A percentile compares a stretch with the other conserved stretches of the same genome.
These are phyloP conservation scores for Tachuris rubrigastra DNA, from an alignment of 2,113 vertebrate genomes.

Conservation along the genomic window DNA sequence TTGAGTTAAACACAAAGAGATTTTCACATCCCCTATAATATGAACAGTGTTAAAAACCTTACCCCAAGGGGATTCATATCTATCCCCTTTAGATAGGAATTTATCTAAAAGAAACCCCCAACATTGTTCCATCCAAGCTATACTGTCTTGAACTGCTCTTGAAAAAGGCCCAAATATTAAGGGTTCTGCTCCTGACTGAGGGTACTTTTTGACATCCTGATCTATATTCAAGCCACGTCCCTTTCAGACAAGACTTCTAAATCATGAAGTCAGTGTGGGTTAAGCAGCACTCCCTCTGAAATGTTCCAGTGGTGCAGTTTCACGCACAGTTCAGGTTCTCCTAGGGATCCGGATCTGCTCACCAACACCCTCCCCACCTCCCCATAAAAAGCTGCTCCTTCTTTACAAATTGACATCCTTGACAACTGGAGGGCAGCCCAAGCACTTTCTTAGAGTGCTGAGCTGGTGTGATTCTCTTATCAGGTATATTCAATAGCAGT, in stretches of 20 bases:
- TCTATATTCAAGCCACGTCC: background rate
- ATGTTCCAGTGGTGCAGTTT: background rate
- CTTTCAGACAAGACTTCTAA: background rate
- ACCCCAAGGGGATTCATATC: background rate
- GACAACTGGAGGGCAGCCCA: background rate
- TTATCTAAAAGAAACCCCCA: background rate
- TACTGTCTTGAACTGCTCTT: background rate
- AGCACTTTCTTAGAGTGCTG: background rate
- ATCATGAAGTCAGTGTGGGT: background rate
- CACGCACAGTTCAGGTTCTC: accelerated
- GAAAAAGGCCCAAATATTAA: background rate
- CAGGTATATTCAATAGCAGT: background rate
- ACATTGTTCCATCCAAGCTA: background rate
- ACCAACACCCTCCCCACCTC: background rate
- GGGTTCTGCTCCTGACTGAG: background rate
- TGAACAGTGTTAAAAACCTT: background rate
- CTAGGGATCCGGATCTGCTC: background rate
- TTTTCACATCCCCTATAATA: background rate
- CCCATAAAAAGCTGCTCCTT: background rate
- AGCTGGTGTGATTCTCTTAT: background rate
- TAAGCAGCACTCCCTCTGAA: background rate
- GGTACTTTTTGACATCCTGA: background rate
- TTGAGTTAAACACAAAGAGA: background rate
- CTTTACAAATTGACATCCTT: background rate
- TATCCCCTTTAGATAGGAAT: background rate